phyloP scores from a whole-genome alignment of 1,140 invertebrate genomes.

The Holotrichia oblita region DNA sequence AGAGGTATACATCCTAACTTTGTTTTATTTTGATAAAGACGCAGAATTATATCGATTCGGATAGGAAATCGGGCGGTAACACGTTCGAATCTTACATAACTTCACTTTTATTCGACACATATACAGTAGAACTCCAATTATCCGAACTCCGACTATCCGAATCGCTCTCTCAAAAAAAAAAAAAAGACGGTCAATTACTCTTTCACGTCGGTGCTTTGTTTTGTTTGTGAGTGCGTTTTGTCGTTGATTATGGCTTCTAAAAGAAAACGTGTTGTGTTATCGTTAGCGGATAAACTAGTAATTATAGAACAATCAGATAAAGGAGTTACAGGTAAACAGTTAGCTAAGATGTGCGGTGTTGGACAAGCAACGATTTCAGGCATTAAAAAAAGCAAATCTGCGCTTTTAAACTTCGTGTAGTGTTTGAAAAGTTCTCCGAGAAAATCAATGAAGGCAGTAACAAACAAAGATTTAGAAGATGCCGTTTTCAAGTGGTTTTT shows the following conservation, averaged over 20 bases:
- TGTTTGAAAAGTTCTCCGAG: neutral
- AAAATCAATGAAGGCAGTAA: neutral
- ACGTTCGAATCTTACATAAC: too few relatives aligned
- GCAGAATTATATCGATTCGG: too few relatives aligned
- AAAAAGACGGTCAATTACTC: too few relatives aligned
- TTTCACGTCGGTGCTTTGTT: too few relatives aligned
- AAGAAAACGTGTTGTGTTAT: conserved; percentile 8
- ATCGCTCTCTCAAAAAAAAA: too few relatives aligned
- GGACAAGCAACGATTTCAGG: neutral
- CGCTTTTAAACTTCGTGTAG: neutral
- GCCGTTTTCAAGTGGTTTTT: conserved; percentile 37
- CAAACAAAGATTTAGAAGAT: neutral
- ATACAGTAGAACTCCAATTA: too few relatives aligned
- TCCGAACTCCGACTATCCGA: too few relatives aligned
- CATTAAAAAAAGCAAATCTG: neutral
- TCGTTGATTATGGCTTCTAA: neutral
- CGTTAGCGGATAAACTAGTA: neutral
- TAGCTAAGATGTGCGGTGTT: neutral
- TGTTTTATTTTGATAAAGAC: too few relatives aligned
- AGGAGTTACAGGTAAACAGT: neutral
- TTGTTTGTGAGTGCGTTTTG: too few relatives aligned
- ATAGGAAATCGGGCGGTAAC: too few relatives aligned
- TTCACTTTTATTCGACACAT: too few relatives aligned
- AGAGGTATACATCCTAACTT: too few relatives aligned
- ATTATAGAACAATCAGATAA: neutral